phyloP scores from a whole-genome alignment of 2,113 vertebrate genomes.

The Brachypteracias leptosomus region DNA sequence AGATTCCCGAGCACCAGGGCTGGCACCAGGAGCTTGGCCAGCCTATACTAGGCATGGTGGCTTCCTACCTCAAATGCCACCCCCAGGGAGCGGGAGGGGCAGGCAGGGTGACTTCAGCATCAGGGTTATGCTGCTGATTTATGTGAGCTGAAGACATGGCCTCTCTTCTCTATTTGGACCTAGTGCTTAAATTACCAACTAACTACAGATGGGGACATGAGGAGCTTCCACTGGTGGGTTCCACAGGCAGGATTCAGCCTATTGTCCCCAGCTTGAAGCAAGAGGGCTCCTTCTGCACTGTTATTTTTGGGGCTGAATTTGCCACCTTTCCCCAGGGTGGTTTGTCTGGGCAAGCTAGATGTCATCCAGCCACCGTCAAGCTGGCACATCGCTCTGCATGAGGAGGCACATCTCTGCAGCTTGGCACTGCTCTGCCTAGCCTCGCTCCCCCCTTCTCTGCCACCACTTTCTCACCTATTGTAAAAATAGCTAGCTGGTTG shows the following conservation, averaged over 20 bases:
- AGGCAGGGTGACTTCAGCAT: not conserved
- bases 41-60: not conserved
- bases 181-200: not conserved
- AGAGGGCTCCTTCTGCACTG: not conserved
- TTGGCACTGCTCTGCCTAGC: not conserved
- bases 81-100: not conserved
- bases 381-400: not conserved
- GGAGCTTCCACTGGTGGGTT: not conserved
- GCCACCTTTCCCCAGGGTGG: not conserved
- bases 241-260: not conserved
- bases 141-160: not conserved
- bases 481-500: not conserved
- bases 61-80: not conserved
- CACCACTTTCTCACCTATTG: not conserved
- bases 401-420: constrained; percentile 12
- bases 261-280: rapidly evolving
- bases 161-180: not conserved
- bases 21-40: not conserved
- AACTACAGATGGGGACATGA: not conserved
- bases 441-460: not conserved
- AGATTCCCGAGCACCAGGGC: not conserved
- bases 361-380: not conserved
- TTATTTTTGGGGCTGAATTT: not conserved
- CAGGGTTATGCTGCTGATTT: not conserved
- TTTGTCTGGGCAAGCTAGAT: constrained; percentile 2